These are phyloP conservation scores for Meiosimyza platycephala DNA, from an alignment of 2,888 invertebrate genomes.

Conservation along the genomic window DNA sequence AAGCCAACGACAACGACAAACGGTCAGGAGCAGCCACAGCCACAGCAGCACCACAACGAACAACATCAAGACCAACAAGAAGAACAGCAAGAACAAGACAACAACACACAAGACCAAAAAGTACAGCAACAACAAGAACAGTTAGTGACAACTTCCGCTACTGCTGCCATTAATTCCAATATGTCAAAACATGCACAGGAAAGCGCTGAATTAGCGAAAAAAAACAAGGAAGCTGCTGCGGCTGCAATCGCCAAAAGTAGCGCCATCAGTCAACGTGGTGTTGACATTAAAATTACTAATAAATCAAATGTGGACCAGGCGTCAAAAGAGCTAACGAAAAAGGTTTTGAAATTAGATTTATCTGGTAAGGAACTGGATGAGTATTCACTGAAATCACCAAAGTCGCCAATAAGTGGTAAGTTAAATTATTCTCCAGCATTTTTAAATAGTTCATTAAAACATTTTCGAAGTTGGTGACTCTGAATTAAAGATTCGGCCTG, in stretches of 20 bases:
- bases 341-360: slow-evolving; percentile 64
- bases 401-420: slow-evolving; percentile 64
- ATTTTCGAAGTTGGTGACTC: background rate
- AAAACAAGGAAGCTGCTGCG: slow-evolving; percentile 27
- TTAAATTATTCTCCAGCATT: background rate
- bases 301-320: slow-evolving; percentile 58
- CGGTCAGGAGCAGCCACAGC: slow-evolving; percentile 34
- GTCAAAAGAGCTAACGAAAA: slow-evolving; percentile 58
- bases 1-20: slow-evolving; percentile 44
- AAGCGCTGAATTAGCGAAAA: slow-evolving; percentile 18
- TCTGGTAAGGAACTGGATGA: slow-evolving; percentile 61
- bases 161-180: slow-evolving; percentile 12
- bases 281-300: slow-evolving; percentile 69
- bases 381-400: slow-evolving; percentile 63
- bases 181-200: slow-evolving; percentile 41
- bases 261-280: slow-evolving; percentile 73
- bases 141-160: slow-evolving; percentile 21
- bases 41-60: slow-evolving; percentile 29
- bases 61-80: slow-evolving; percentile 36
- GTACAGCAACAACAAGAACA: slow-evolving; percentile 12
- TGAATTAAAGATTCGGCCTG: slow-evolving; percentile 16
- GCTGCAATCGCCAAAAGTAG: slow-evolving; percentile 63
- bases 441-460: background rate
- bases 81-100: slow-evolving; percentile 26
- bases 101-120: slow-evolving; percentile 21